These are phyloP conservation scores for Eptatretus atami DNA, from an alignment of 2,797 vertebrate species.

Conservation along the genomic window DNA sequence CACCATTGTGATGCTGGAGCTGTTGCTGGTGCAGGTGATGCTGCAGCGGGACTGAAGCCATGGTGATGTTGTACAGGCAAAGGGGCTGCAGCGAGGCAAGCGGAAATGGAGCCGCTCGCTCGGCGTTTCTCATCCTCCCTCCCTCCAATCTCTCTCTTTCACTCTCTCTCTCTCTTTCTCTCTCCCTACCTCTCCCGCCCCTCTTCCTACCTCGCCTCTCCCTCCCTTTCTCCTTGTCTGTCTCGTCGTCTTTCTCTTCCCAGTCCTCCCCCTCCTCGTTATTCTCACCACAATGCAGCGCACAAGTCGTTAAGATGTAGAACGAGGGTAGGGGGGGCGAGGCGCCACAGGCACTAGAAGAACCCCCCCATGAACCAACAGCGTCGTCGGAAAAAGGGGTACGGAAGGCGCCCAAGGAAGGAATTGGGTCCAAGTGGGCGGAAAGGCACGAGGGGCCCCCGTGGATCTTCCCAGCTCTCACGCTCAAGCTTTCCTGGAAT, in stretches of 20 bases:
- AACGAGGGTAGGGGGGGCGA: too few relatives aligned
- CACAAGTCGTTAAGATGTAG: too few relatives aligned
- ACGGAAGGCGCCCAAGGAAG: too few relatives aligned
- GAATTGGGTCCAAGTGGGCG: too few relatives aligned
- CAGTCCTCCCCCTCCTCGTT: not conserved
- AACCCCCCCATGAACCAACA: too few relatives aligned
- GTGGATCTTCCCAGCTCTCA: too few relatives aligned
- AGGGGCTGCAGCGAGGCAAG: not conserved
- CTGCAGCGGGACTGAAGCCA: conserved; percentile 1
- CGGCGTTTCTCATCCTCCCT: conserved; percentile 8
- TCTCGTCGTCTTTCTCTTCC: not conserved
- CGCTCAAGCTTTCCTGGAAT: too few relatives aligned
- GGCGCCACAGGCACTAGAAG: too few relatives aligned
- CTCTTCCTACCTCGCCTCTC: not conserved
- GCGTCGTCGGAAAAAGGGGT: too few relatives aligned
- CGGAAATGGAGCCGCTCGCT: not conserved
- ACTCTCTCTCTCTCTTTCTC: conserved; percentile 9
- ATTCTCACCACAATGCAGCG: not conserved
- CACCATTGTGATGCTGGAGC: conserved; percentile 29
- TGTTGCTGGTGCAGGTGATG: conserved; percentile 14
- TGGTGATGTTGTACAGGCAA: not conserved
- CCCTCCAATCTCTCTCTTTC: conserved; percentile 10
- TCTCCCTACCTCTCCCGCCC: conserved; percentile 1
- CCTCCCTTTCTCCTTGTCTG: not conserved
- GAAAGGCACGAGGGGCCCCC: too few relatives aligned